Base-by-base conservation (phyloP, 2,888 invertebrate species). In the Belgica antarctica region DNA sequence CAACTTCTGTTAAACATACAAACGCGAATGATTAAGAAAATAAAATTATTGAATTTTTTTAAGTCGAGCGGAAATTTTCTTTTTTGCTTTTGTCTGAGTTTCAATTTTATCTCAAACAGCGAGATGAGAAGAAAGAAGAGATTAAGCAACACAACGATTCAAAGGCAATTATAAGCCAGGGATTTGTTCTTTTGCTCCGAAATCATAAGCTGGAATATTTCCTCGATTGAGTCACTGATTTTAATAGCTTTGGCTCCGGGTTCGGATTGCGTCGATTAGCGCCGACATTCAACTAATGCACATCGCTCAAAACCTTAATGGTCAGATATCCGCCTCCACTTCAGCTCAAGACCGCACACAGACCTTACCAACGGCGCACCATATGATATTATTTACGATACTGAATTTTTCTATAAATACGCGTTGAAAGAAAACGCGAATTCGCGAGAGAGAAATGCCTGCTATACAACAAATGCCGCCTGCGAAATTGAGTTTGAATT, bases 1-100 rank as follows among this genome's bases (percentile, higher is more conserved):
- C 66, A 52, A 66, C 47, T 52, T 47, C 68, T 68, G 68, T 34
- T 28, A 57, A 27, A 24, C 17, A 34, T 68, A 28, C 52, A 68
- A 47, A 59, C 59, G 25, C 59, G 27, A 59, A 59, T 59, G 59
- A 59, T 59, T 59, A 59, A 27, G 10, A 4, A 25, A 25, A 59
- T 57, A 57, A 25, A 59, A 27, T 27, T 27, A 59, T 5, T 52
- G 52, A 52, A 52, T 7, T 7, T n/a, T 46, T 46, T n/a, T 15
- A 5, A 15, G 7, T 46, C 46, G 46, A 46, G 46, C 8, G 46
- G 46, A 15, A 46, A 46, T 7, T 15, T 46, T 7, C 15, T 10
- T 46, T 12, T 34, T 46, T n/a, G 17, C 12, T 5, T 31, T 31
- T 31, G 34, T 31, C 34, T 31, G 34, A 31, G n/a, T 41, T 15